Evolutionary conservation across 2,888 invertebrate genomes (phyloP), one percentile per base, ranked within the genome.

Genomic region (Tribolium freemani): DNA sequence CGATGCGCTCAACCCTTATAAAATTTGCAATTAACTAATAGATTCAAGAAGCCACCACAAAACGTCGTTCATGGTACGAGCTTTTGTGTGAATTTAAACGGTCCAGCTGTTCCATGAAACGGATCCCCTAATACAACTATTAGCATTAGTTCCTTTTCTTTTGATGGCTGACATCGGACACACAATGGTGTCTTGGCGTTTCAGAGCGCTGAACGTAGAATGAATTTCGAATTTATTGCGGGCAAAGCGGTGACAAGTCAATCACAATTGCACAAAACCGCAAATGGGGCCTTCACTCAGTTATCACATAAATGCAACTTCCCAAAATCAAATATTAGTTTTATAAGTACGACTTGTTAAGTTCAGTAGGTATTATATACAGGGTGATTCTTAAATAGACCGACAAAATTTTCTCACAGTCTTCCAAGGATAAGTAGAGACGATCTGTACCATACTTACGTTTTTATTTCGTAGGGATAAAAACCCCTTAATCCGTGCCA

Each of bases 71-170:
- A 57, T 21, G 70, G 71, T 60, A 56, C 63, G 63, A 21, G 71
- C 58, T 61, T 67, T 75, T 67, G 71, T 66, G 60, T 53, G 60
- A 58, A 69, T 67, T 56, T 69, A 73, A 73, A 61, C 72, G 69
- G 72, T 67, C 73, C 78, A 77, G 69, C 78, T 78, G 78, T 76
- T 74, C 71, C 9, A 72, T 75, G 76, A 77, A 79, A 80, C 69
- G 74, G 76, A 77, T 76, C 74, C 74, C 77, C 77, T 80, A 77
- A 80, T 79, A 76, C 75, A 76, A 78, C 79, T 77, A 80, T 80
- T 80, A 80, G 76, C 77, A 76, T 76, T 76, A 74, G 76, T 80
- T 78, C 75, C 71, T 75, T 76, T 77, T 72, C 75, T 76, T 78
- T 78, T 48, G 57, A 64, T 57, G 71, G 54, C 71, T 63, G 60